Evolutionary conservation across 2,797 vertebrate species (phyloP).

Genomic region (Poeciliopsis turneri): DNA sequence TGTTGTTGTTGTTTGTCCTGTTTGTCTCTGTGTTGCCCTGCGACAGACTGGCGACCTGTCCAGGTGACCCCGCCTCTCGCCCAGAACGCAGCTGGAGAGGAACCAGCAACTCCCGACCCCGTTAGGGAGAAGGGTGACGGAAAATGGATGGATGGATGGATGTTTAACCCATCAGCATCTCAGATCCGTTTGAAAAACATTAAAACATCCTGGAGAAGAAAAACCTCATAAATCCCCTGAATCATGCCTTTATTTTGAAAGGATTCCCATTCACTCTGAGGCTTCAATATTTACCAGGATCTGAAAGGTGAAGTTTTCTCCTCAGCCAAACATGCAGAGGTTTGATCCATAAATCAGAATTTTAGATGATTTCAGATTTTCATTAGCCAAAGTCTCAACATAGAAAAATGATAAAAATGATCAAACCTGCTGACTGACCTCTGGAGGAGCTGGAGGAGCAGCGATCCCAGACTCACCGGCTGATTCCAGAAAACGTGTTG

Average conservation of each 20-base stretch:
- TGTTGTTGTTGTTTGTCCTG: too few species aligned
- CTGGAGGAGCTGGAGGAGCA: neutral
- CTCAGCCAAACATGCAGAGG: neutral
- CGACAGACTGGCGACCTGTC: too few species aligned
- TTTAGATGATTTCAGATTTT: neutral
- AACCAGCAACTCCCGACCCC: too few species aligned
- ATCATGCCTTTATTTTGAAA: neutral
- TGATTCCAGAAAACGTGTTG: too few species aligned
- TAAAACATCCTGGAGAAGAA: too few species aligned
- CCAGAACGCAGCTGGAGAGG: too few species aligned
- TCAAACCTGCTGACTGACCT: neutral
- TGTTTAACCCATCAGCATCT: neutral
- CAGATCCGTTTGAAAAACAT: neutral
- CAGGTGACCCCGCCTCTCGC: too few species aligned
- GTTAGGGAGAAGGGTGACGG: too few species aligned
- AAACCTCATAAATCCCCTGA: too few species aligned
- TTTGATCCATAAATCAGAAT: neutral
- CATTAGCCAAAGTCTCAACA: neutral
- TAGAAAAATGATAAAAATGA: neutral
- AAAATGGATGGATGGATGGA: too few species aligned
- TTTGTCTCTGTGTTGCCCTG: too few species aligned
- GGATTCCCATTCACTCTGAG: neutral
- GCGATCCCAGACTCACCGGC: neutral
- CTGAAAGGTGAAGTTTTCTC: neutral
- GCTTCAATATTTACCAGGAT: neutral